Percentiles rank a stretch among this genome's conserved stretches.
Evolutionary conservation across 2,797 vertebrate species (phyloP).

Genomic region (Vireo griseus): DNA sequence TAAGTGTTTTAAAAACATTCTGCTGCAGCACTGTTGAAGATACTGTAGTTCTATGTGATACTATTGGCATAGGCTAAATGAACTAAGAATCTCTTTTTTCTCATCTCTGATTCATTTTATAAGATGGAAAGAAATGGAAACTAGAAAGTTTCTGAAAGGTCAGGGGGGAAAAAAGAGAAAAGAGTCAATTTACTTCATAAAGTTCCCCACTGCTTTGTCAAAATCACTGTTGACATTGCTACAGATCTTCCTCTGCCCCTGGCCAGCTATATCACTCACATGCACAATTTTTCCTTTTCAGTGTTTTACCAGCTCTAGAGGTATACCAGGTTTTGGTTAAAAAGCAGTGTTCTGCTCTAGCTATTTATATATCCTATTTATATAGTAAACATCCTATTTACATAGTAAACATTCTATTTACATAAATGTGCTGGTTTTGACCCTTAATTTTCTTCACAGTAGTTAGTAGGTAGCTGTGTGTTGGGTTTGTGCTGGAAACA

Average conservation of each 20-base stretch:
- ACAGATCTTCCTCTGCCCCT: not conserved
- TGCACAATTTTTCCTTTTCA: not conserved
- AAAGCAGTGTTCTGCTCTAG: not conserved
- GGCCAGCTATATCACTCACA: not conserved
- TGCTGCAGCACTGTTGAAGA: not conserved
- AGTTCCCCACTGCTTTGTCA: not conserved
- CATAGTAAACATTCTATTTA: not conserved
- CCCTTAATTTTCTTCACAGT: not conserved
- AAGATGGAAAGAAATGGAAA: not conserved
- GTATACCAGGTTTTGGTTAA: not conserved
- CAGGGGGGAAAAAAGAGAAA: rapidly evolving
- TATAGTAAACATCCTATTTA: not conserved
- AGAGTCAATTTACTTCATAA: not conserved
- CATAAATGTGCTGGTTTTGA: not conserved
- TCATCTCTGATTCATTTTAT: not conserved
- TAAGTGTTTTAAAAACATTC: not conserved
- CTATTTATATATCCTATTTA: not conserved
- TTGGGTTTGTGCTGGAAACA: not conserved
- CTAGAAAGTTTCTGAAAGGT: not conserved
- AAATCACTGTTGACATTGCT: not conserved
- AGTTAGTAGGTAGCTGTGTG: not conserved
- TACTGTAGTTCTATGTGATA: not conserved
- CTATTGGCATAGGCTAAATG: not conserved
- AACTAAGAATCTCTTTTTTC: not conserved
- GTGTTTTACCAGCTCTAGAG: not conserved